A percentile compares a stretch with the other conserved stretches of the same genome.
phyloP scores from a whole-genome alignment of 1,140 invertebrate genomes.

The Stegodyphus mimosarum region DNA sequence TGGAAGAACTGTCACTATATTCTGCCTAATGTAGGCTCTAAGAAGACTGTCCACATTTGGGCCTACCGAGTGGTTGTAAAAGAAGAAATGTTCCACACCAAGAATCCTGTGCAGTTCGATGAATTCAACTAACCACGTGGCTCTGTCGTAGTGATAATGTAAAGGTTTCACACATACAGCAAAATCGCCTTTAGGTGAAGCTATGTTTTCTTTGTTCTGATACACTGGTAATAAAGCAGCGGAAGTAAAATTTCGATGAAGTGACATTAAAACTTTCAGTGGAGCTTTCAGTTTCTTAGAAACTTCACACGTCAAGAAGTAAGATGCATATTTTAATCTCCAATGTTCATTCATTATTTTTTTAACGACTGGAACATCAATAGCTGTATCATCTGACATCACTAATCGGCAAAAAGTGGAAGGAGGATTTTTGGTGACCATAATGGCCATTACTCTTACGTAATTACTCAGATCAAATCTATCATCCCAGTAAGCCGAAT shows the following conservation, averaged over 20 bases:
- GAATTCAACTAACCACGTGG: slow-evolving; percentile 85
- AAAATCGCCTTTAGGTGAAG: slow-evolving; percentile 70
- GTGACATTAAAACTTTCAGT: slow-evolving; percentile 65
- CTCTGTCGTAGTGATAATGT: slow-evolving; percentile 85
- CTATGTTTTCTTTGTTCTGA: slow-evolving; percentile 64
- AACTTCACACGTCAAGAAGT: slow-evolving; percentile 83
- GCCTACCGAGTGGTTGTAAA: slow-evolving; percentile 90
- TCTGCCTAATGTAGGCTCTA: slow-evolving; percentile 75
- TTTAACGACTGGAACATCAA: slow-evolving; percentile 65
- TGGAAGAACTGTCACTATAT: slow-evolving; percentile 81
- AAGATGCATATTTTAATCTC: slow-evolving; percentile 92
- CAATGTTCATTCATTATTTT: slow-evolving; percentile 91
- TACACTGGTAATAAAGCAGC: slow-evolving; percentile 72
- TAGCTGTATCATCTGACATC: slow-evolving; percentile 70
- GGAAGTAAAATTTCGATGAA: slow-evolving; percentile 67
- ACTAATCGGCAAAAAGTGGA: slow-evolving; percentile 82
- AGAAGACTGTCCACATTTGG: slow-evolving; percentile 78
- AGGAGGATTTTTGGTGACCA: slow-evolving; percentile 83
- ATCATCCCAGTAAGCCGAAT: slow-evolving; percentile 86
- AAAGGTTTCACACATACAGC: slow-evolving; percentile 93
- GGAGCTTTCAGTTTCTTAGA: slow-evolving; percentile 33
- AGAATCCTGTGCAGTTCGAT: slow-evolving; percentile 88
- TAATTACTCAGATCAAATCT: slow-evolving; percentile 69
- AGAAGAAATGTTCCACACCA: slow-evolving; percentile 88
- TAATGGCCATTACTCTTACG: slow-evolving; percentile 85